Conservation (phyloP, 2,888 invertebrate genomes). For the Orthosia cruda region DNA sequence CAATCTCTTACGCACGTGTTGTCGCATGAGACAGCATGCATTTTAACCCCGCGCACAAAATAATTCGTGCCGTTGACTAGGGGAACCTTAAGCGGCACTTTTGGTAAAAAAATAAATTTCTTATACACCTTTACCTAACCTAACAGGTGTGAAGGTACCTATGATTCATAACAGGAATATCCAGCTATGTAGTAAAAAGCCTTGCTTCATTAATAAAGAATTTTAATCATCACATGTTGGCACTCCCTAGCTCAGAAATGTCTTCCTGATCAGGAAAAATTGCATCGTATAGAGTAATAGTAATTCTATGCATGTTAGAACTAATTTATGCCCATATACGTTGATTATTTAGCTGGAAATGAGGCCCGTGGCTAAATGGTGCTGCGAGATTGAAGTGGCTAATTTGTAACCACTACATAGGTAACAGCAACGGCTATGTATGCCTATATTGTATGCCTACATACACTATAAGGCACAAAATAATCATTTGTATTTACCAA, state of each 20-base stretch:
- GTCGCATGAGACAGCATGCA: no score
- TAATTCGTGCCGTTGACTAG: no score
- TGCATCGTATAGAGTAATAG: slow-evolving; percentile 2
- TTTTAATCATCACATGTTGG: slow-evolving; percentile 13
- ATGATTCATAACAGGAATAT: neutral
- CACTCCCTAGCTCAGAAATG: neutral
- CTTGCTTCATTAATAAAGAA: slow-evolving; percentile 19
- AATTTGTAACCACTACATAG: neutral
- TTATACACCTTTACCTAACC: no score
- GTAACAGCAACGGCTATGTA: neutral
- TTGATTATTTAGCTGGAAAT: slow-evolving; percentile 20
- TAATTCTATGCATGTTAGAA: slow-evolving; percentile 5
- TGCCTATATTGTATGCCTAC: no score
- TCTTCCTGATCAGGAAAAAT: slow-evolving; percentile 37
- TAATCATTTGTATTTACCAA: no score
- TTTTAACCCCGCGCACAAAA: no score
- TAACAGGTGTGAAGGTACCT: no score
- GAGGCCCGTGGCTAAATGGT: neutral
- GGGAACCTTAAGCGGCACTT: no score
- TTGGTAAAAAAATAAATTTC: no score
- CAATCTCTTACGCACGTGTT: no score
- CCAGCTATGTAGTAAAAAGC: neutral
- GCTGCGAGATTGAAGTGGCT: neutral
- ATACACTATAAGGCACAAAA: no score
- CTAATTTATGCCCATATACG: slow-evolving; percentile 27